Evolutionary conservation across 2,888 invertebrate species (phyloP), one percentile per base, ranked within the genome.

Genomic region (Caenorhabditis afra): DNA sequence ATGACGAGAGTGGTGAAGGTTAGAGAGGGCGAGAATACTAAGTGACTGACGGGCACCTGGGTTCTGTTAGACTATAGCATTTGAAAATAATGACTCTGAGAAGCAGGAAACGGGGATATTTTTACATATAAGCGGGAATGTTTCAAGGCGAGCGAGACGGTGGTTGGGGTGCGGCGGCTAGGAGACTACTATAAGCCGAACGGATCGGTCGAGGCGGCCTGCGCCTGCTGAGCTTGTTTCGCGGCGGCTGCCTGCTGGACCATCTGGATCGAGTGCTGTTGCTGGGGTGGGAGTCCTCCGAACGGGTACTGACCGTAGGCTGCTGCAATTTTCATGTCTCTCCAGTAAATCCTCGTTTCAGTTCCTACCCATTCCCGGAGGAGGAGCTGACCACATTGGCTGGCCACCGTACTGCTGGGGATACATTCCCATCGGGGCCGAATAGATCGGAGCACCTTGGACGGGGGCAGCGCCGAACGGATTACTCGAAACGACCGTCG

Each of bases 151-250:
- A 29, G 29, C 2, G 10, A 35, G n/a, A n/a, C n/a, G n/a, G n/a
- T n/a, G n/a, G n/a, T n/a, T 35, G 14, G 37, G 29, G 41, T 16
- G 22, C 23, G 7, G 29, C 53, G 35, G n/a, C 8, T n/a, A 29
- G n/a, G n/a, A 44, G 12, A 22, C 18, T 16, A 39, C 44, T 70
- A 67, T 65, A 58, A 66, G 37, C 75, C 75, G 47, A 77, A 77
- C 44, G 76, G 81, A 58, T 77, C 81, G 14, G 45, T 41, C 4
- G 73, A 41, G 29, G 67, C 49, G 18, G 59, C 58, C 41, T 81
- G 81, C 0, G 71, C 71, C 29, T 77, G 81, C 49, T 79, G 74
- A 18, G 58, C 64, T 47, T 81, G 81, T n/a, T 74, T 59, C 2
- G 80, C 75, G 8, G 76, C 75, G 55, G 64, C 44, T 3, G 65